phyloP scores from a whole-genome alignment of 2,113 vertebrate species.

The Leucosticte australis region DNA sequence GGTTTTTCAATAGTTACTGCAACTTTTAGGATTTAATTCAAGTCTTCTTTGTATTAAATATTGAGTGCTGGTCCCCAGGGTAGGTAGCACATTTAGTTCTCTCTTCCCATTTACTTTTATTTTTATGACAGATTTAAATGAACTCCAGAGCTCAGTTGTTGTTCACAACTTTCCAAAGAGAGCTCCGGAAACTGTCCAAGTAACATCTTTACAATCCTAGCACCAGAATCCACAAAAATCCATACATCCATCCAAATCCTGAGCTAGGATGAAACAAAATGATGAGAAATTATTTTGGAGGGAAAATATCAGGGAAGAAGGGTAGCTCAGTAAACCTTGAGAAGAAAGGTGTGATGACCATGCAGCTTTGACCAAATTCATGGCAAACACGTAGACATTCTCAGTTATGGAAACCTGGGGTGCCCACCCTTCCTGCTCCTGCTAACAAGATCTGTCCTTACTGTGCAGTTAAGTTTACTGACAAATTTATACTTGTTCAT shows the following conservation, averaged over 20 bases:
- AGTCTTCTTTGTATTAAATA: background rate
- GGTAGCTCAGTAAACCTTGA: background rate
- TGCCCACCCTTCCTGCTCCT: background rate
- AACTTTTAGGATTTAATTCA: background rate
- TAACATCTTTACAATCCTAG: background rate
- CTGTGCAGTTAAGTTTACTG: background rate
- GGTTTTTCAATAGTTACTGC: background rate
- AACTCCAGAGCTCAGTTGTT: background rate
- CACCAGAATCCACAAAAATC: background rate
- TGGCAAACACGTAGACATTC: background rate
- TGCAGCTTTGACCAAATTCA: background rate
- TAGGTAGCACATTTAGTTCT: background rate
- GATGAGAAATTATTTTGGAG: background rate
- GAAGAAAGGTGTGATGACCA: fast-evolving
- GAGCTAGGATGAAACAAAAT: background rate
- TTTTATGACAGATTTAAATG: background rate
- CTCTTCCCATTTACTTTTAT: background rate
- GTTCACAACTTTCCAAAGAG: background rate
- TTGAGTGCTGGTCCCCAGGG: background rate
- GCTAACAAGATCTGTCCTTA: background rate
- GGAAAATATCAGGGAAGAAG: background rate
- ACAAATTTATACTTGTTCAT: background rate
- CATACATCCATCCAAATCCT: background rate
- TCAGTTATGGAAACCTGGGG: background rate
- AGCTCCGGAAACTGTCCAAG: background rate